Evolutionary conservation across 1,140 invertebrate species (phyloP).

Genomic region (Macrobrachium nipponense): DNA sequence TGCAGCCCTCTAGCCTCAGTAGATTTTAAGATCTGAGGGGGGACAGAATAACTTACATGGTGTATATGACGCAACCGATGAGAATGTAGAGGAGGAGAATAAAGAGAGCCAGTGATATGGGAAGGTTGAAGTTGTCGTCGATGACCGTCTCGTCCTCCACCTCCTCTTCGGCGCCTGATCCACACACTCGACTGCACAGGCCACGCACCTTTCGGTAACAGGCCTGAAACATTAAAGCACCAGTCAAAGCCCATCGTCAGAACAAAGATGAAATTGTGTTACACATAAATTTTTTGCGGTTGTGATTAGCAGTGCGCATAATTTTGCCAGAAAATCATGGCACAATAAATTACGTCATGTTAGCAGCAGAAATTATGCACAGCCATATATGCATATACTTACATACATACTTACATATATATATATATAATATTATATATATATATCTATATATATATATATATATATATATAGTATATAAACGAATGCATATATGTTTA

Average conservation of each 20-base stretch:
- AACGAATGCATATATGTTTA: background rate
- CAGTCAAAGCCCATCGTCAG: background rate
- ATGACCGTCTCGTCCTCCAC: constrained; percentile 72
- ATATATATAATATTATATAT: too few species aligned
- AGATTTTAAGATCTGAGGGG: too few species aligned
- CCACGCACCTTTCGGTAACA: background rate
- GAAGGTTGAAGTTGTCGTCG: constrained; percentile 94
- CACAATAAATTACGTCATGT: too few species aligned
- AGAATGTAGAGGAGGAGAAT: constrained; percentile 88
- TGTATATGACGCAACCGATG: constrained; percentile 78
- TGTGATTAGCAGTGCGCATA: too few species aligned
- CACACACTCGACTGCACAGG: background rate
- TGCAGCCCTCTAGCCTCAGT: too few species aligned
- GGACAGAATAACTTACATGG: constrained; percentile 52
- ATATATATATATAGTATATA: background rate
- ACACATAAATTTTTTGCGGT: too few species aligned
- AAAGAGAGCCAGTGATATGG: constrained; percentile 85
- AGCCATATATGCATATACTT: too few species aligned
- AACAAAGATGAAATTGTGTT: background rate
- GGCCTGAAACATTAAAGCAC: background rate
- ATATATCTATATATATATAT: too few species aligned
- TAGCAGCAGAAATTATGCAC: too few species aligned
- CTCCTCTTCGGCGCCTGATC: constrained; percentile 65
- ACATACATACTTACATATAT: too few species aligned
- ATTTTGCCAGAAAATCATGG: too few species aligned